These are phyloP conservation scores for Mycteria americana DNA, from an alignment of 2,797 vertebrate genomes.

Conservation along the genomic window DNA sequence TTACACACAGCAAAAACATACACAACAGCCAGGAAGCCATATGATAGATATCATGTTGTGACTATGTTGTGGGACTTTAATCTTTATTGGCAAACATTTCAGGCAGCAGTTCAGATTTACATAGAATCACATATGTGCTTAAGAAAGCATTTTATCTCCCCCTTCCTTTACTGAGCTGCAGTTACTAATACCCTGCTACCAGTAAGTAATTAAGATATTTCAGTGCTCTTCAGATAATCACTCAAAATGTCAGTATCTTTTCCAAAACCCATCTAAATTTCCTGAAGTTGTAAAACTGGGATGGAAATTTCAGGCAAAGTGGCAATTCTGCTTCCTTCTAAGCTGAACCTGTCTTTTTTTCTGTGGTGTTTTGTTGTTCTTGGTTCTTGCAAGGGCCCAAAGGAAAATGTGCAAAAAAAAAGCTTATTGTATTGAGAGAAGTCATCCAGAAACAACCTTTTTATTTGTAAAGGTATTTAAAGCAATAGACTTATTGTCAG, in stretches of 20 bases:
- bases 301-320: not conserved
- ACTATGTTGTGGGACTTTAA: constrained; percentile 75
- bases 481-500: not conserved
- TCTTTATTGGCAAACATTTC: constrained; percentile 80
- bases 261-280: constrained; percentile 8
- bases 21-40: constrained; percentile 72
- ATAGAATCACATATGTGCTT: constrained; percentile 79
- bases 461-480: not conserved
- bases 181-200: constrained; percentile 35
- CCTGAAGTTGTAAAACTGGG: not conserved
- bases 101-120: constrained; percentile 79
- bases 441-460: not conserved
- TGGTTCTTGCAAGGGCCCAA: not conserved
- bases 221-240: constrained; percentile 13
- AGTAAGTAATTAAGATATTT: constrained; percentile 37
- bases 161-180: constrained; percentile 56
- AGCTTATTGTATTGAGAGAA: not conserved
- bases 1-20: constrained; percentile 70
- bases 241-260: constrained; percentile 31
- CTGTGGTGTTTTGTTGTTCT: not conserved
- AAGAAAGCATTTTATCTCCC: constrained; percentile 69
- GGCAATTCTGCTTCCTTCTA: not conserved
- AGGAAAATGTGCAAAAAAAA: not conserved
- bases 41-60: constrained; percentile 76
- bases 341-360: not conserved